Base-by-base conservation (phyloP, 2,797 vertebrate genomes). In the Poecilia gillii region DNA sequence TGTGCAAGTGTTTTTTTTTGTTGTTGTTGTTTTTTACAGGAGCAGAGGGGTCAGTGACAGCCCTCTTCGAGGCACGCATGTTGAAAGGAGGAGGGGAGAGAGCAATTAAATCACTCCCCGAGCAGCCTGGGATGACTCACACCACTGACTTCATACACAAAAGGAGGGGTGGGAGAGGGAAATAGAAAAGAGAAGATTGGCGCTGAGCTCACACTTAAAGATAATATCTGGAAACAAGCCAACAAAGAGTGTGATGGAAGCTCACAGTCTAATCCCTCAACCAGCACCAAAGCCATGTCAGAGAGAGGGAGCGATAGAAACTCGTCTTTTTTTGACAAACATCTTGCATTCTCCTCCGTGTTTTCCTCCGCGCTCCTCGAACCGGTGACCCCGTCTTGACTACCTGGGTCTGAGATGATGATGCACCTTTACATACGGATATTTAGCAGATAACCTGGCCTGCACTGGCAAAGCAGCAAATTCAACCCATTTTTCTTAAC, bases 81-180 rank as follows among this genome's bases (percentile, higher is more conserved):
- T 77, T 81, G 71, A 81, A 71, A 83, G 74, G 71, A 87, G 77
- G 77, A 85, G 82, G 84, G 91, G 78, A 83, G 89, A 92, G 88
- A 88, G 88, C 91, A 94, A 94, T 94, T 93, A 94, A 90, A 94
- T 91, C 90, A 83, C 87, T 93, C 87, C 89, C 88, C 2, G n/a
- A 89, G 86, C 89, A 92, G 89, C 83, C 86, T 72, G 80, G 85
- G 84, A 91, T 93, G 93, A 94, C 89, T 94, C 92, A 93, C 88
- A 82, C 80, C 87, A 78, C 85, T 84, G 84, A 89, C 87, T 92
- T 90, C 75, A 87, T 89, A 87, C 73, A 74, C 80, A 74, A 81
- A 85, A 45, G 77, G 83, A 83, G 78, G 86, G 78, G 68, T 80
- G 81, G 81, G 80, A 80, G 74, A 85, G 72, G 62, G 80, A 74